Base-by-base conservation (phyloP, 2,888 invertebrate genomes). In the Epinotia ramella region DNA sequence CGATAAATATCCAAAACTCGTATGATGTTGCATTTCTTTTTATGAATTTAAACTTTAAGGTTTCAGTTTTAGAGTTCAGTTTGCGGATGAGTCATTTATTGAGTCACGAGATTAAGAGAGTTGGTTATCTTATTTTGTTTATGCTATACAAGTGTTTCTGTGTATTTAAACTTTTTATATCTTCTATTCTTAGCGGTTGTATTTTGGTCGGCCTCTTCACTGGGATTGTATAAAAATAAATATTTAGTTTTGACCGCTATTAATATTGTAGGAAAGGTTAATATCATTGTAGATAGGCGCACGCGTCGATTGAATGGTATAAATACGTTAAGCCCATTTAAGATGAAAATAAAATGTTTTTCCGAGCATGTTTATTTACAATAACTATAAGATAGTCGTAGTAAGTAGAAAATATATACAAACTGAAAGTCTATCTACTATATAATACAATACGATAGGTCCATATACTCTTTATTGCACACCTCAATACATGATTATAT, bases 241-340 rank as follows among this genome's bases (percentile, higher is more conserved):
- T 91, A 92, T 93, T 92, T 93, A 88, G 85, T 79, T 87, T 87
- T 84, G 87, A 85, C 84, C 84, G 86, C 75, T 44, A 24, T 76
- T 83, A 40, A 83, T 87, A 91, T 92, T 90, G 91, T 92, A 60
- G 82, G 84, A 88, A 86, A 92, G 91, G 91, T 92, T 87, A 91
- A 92, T 91, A 89, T 89, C 91, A 89, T 85, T 88, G 86, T 89
- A 89, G 90, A 90, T 89, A 87, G 80, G 67, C 70, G 82, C 79
- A 73, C 76, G 82, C 79, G 87, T 63, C 76, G 89, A 91, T 85
- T 84, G 89, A 90, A 78, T 84, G 85, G 84, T 84, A 81, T 84
- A 81, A 57, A 62, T 68, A 70, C 33, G 49, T 24, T 57, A 46
- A 60, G n/a, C 53, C 76, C 67, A 72, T 76, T 76, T 76, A 49